phyloP scores from a whole-genome alignment of 2,797 vertebrate species.

The Muscicapa comitata region DNA sequence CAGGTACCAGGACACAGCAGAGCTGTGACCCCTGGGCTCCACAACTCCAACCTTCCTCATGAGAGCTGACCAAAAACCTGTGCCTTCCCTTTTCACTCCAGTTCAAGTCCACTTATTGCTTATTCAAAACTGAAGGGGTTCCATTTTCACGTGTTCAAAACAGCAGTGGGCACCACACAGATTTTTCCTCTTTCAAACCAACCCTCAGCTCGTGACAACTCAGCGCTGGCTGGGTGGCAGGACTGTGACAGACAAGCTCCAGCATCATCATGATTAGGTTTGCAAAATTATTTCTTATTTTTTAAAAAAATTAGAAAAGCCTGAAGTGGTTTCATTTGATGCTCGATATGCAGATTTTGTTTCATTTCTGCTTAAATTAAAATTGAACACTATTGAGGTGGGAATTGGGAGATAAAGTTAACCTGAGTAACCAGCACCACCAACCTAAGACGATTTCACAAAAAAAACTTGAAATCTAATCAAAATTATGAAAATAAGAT shows the following conservation, averaged over 20 bases:
- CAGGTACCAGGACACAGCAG: not conserved
- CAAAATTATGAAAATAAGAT: not conserved
- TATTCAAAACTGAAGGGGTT: not conserved
- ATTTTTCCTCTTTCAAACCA: not conserved
- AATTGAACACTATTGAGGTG: not conserved
- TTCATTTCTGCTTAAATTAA: not conserved
- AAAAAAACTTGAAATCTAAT: not conserved
- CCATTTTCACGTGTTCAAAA: not conserved
- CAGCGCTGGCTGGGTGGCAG: not conserved
- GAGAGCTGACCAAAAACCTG: not conserved
- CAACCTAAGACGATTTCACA: not conserved
- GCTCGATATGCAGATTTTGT: not conserved
- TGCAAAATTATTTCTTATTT: not conserved
- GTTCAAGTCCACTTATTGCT: not conserved
- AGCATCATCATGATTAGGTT: not conserved
- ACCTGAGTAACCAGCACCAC: not conserved
- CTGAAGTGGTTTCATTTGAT: not conserved
- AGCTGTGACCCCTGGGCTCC: rapidly evolving
- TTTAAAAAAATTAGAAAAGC: not conserved
- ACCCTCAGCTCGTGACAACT: not conserved
- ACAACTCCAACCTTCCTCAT: rapidly evolving
- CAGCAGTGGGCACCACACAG: rapidly evolving
- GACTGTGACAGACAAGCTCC: not conserved
- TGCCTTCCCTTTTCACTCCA: rapidly evolving
- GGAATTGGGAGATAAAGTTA: not conserved